These are phyloP conservation scores for Ptyas mucosa DNA, from an alignment of 2,113 vertebrate species.

Conservation along the genomic window DNA sequence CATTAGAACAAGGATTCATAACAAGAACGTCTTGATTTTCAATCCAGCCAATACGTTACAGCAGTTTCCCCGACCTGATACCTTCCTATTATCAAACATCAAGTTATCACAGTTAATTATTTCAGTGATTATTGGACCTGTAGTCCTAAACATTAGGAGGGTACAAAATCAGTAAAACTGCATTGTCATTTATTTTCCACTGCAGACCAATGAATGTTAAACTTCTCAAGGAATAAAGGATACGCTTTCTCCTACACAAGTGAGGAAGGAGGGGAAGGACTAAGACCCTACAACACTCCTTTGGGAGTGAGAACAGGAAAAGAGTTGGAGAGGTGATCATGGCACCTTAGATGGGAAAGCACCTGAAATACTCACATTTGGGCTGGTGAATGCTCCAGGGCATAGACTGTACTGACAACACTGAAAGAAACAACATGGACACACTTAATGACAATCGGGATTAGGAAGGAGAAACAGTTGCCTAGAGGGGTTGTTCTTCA, in stretches of 20 bases:
- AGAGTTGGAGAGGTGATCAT: not conserved
- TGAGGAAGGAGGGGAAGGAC: not conserved
- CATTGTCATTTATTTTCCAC: not conserved
- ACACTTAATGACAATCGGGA: constrained; percentile 21
- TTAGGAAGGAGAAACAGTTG: not conserved
- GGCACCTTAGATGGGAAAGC: not conserved
- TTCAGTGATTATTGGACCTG: not conserved
- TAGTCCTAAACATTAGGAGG: not conserved
- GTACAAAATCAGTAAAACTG: not conserved
- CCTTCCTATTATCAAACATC: not conserved
- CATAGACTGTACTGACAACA: constrained; percentile 61
- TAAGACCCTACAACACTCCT: not conserved
- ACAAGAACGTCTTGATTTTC: not conserved
- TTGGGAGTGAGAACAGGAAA: not conserved
- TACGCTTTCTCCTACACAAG: not conserved
- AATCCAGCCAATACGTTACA: not conserved
- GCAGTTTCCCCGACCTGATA: not conserved
- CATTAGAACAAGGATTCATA: not conserved
- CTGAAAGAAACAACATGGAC: constrained; percentile 70
- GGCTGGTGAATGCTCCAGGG: constrained; percentile 76
- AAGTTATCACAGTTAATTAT: not conserved
- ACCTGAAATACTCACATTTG: constrained; percentile 82
- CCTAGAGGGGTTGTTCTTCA: not conserved
- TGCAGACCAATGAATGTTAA: not conserved
- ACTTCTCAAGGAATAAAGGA: not conserved